Base-by-base conservation (phyloP, 1,140 invertebrate genomes). In the Drosophila repletoides region DNA sequence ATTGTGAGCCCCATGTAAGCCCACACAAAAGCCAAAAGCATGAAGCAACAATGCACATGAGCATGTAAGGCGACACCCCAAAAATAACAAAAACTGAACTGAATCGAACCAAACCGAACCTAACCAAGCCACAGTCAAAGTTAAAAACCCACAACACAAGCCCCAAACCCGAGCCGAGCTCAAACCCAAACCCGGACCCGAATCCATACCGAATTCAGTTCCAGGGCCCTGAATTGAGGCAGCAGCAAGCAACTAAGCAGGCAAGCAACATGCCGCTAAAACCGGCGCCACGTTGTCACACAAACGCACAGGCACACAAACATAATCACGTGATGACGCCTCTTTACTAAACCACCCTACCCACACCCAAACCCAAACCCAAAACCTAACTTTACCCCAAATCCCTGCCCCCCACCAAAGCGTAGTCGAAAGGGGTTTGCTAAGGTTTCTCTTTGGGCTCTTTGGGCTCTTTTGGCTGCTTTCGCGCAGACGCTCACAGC, bases 211-310 rank as follows among this genome's bases (percentile, higher is more conserved):
- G 40, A 58, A 63, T 48, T 65, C 12, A 28, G 52, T 58, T 48
- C 61, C 55, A 63, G 60, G 31, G 28, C 10, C 51, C 19, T 43
- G 14, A 46, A 48, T 24, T 19, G 34, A 69, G 56, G 61, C 53
- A 65, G 69, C 69, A 36, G 60, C 60, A n/a, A n/a, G n/a, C n/a
- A n/a, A n/a, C n/a, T n/a, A n/a, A n/a, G n/a, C n/a, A n/a, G n/a
- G n/a, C n/a, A n/a, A n/a, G n/a, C n/a, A 84, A 61, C 70, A 79
- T 59, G 74, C 79, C 79, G 79, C 64, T 79, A 72, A n/a, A 84
- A 74, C 79, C 79, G 79, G 79, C 79, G 79, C 80, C 79, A 83
- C 80, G 79, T 84, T 84, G 74, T 45, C 76, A 67, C 48, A 59
- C 29, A 29, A 14, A 55, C 51, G 70, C 56, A 45, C 53, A 58